Percentiles rank a stretch among this genome's conserved stretches.
Evolutionary conservation across 2,113 vertebrate species (phyloP).

Genomic region (Indicator maculatus): DNA sequence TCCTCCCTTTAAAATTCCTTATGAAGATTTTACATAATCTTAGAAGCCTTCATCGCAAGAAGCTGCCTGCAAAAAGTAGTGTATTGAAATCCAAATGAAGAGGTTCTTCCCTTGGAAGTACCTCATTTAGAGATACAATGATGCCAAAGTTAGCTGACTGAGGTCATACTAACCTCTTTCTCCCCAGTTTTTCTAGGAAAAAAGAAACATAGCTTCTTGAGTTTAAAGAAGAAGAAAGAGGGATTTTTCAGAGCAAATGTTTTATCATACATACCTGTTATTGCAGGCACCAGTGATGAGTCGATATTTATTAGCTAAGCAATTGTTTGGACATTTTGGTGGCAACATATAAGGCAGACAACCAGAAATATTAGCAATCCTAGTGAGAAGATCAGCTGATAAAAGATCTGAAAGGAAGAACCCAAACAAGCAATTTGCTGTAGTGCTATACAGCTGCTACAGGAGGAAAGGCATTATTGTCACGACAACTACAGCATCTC

Average conservation of each 20-base stretch:
- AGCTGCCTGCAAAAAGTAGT: not conserved
- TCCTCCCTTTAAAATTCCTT: not conserved
- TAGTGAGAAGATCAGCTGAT: constrained; percentile 71
- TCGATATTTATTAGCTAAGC: constrained; percentile 82
- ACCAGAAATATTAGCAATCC: constrained; percentile 81
- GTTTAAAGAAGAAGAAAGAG: not conserved
- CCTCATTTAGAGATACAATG: rapidly evolving
- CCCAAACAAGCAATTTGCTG: not conserved
- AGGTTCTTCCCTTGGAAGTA: not conserved
- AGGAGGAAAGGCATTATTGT: not conserved
- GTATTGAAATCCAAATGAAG: not conserved
- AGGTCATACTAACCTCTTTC: not conserved
- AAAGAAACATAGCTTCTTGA: not conserved
- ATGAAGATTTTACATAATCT: not conserved
- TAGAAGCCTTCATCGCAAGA: not conserved
- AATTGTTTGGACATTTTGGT: constrained; percentile 74
- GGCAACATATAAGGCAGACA: constrained; percentile 78
- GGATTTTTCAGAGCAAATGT: not conserved
- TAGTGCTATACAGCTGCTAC: not conserved
- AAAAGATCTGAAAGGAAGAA: constrained; percentile 73
- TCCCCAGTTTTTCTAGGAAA: not conserved
- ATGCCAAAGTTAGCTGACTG: not conserved
- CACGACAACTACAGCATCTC: not conserved
- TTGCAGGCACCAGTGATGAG: constrained; percentile 89
- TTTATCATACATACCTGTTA: constrained; percentile 83